phyloP scores from a whole-genome alignment of 2,797 vertebrate species.

The Zenarchopterus dispar region DNA sequence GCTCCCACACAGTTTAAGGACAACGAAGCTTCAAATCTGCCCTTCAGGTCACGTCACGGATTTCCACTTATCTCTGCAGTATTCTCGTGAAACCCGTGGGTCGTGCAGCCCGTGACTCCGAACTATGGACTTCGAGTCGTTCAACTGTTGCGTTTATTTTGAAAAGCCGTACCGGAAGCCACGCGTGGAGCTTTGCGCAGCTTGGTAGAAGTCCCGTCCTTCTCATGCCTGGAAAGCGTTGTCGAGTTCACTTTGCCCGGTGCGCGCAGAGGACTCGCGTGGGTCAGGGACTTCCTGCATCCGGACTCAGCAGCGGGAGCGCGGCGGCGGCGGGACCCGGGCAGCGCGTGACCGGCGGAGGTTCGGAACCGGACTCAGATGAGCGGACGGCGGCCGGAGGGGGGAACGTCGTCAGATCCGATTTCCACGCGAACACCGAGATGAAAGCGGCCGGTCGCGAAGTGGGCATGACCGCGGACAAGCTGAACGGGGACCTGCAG shows the following conservation, averaged over 20 bases:
- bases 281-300: constrained; percentile 6
- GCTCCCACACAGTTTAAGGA: too few species aligned
- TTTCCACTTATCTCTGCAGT: too few species aligned
- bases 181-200: fast-evolving
- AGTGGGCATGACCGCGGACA: constrained; percentile 45
- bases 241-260: constrained; percentile 61
- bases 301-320: constrained; percentile 10
- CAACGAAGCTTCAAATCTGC: too few species aligned
- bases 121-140: too few species aligned
- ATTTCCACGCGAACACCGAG: constrained; percentile 7
- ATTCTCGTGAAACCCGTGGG: too few species aligned
- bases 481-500: constrained; percentile 74
- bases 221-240: constrained; percentile 34
- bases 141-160: constrained; percentile 41
- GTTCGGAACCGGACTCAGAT: constrained; percentile 62
- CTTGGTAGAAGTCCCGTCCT: constrained; percentile 60
- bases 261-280: constrained; percentile 47
- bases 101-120: too few species aligned
- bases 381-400: constrained; percentile 27
- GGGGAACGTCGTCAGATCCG: constrained; percentile 7
- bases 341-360: too few species aligned
- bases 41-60: too few species aligned
- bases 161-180: constrained; percentile 18
- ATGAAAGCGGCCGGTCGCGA: constrained; percentile 74
- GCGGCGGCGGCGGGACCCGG: too few species aligned